Conservation (phyloP, 1,140 invertebrate genomes). For the Hylyphantes graminicola region DNA sequence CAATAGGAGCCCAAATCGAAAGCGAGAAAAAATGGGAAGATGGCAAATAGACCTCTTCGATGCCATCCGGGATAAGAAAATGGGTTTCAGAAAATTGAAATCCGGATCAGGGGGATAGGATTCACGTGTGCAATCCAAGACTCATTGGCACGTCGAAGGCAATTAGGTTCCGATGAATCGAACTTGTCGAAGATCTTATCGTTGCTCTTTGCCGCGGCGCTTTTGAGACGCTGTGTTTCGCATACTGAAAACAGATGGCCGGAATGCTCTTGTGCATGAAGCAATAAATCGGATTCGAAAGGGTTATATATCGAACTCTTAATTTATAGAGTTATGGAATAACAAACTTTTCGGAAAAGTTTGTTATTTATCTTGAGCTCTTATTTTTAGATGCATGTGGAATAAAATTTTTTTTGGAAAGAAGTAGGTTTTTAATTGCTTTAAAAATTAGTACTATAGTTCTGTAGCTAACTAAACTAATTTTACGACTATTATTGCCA, state of each 20-base stretch:
- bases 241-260: background rate
- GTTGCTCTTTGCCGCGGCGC: background rate
- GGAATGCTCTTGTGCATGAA: no score
- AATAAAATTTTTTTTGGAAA: no score
- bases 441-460: no score
- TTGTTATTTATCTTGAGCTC: no score
- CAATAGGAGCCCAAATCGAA: conserved; percentile 9
- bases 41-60: conserved; percentile 46
- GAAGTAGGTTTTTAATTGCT: no score
- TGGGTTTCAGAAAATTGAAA: conserved; percentile 58
- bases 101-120: conserved; percentile 17
- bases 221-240: background rate
- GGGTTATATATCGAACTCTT: no score
- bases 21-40: conserved; percentile 18
- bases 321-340: no score
- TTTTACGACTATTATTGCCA: no score
- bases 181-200: conserved; percentile 6
- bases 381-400: no score
- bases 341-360: no score
- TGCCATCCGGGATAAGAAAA: conserved; percentile 36
- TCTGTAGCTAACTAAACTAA: no score
- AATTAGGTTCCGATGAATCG: conserved; percentile 55
- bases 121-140: conserved; percentile 31
- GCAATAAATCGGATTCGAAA: no score
- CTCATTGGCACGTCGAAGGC: conserved; percentile 44